Conservation (phyloP, 2,113 vertebrate genomes). For the Paedocypris sp. region DNA sequence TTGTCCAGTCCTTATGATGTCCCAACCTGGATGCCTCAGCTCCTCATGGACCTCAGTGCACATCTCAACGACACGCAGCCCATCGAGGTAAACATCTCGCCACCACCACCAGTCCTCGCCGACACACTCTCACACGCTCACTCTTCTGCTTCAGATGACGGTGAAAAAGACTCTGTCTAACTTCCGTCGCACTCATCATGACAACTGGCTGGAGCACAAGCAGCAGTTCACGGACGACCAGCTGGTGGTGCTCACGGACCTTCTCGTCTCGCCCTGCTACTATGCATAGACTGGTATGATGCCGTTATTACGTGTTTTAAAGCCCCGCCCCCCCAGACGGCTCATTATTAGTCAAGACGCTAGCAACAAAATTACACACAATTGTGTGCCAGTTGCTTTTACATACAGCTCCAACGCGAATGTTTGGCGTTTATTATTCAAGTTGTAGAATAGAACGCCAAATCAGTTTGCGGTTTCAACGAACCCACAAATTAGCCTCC, state of each 20-base stretch:
- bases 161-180: slow-evolving; percentile 95
- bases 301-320: too few relatives aligned
- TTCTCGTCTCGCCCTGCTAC: slow-evolving; percentile 83
- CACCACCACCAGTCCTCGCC: slow-evolving; percentile 44
- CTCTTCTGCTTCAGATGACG: slow-evolving; percentile 70
- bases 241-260: slow-evolving; percentile 90
- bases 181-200: slow-evolving; percentile 93
- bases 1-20: slow-evolving; percentile 93
- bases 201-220: slow-evolving; percentile 97
- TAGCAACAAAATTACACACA: too few relatives aligned
- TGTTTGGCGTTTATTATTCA: too few relatives aligned
- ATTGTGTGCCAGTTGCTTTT: too few relatives aligned
- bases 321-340: too few relatives aligned
- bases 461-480: too few relatives aligned
- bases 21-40: slow-evolving; percentile 95
- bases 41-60: slow-evolving; percentile 90
- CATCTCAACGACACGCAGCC: slow-evolving; percentile 94
- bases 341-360: too few relatives aligned
- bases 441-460: too few relatives aligned
- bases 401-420: too few relatives aligned
- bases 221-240: slow-evolving; percentile 96
- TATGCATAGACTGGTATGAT: slow-evolving; percentile 62
- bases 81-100: slow-evolving; percentile 82
- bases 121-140: neutral
- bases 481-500: too few relatives aligned